Conservation (phyloP, 1,140 invertebrate genomes). For the Diabrotica virgifera region DNA sequence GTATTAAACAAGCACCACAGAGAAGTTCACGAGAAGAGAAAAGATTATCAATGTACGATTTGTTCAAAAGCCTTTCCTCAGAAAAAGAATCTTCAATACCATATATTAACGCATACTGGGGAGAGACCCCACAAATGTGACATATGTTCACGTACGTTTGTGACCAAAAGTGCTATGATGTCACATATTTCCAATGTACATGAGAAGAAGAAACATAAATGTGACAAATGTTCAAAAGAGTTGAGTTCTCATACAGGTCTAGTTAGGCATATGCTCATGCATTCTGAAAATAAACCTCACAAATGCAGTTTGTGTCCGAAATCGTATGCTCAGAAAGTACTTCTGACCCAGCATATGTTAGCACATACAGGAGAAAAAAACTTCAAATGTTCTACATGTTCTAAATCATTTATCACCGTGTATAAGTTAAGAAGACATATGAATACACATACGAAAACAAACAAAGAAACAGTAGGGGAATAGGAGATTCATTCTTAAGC, state of each 20-base stretch:
- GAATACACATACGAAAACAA: background rate
- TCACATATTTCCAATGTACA: background rate
- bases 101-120: no score
- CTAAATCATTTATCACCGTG: background rate
- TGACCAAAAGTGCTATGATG: no score
- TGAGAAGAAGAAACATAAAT: background rate
- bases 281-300: background rate
- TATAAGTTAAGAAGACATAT: background rate
- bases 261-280: background rate
- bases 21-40: no score
- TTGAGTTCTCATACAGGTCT: background rate
- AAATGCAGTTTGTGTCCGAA: background rate
- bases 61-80: no score
- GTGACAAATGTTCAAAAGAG: constrained; percentile 4
- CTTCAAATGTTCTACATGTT: background rate
- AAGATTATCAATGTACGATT: no score
- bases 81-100: no score
- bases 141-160: no score
- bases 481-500: no score
- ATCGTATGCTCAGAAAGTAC: background rate
- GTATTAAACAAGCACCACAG: no score
- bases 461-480: no score
- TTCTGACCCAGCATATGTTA: background rate
- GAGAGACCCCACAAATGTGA: no score
- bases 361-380: constrained; percentile 5